A percentile compares a stretch with the other conserved stretches of the same genome.
Conservation (phyloP, 2,113 vertebrate genomes). For the Alectura lathami region DNA sequence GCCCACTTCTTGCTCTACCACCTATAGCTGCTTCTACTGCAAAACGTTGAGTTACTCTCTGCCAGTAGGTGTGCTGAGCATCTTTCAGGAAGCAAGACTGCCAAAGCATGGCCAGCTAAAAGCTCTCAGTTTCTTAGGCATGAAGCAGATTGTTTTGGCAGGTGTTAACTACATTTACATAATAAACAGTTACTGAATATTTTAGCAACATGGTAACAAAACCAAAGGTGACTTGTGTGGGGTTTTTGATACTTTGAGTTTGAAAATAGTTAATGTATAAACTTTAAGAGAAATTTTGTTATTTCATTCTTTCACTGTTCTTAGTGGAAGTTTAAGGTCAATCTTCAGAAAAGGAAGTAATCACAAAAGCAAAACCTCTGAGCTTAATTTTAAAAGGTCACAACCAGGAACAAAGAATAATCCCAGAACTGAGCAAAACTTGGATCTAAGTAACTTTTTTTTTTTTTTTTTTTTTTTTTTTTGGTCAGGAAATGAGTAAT, state of each 20-base stretch:
- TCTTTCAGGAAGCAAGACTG: rapidly evolving
- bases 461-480: background rate
- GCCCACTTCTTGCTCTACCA: background rate
- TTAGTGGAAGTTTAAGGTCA: background rate
- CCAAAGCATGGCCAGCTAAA: rapidly evolving
- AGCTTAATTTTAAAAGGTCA: background rate
- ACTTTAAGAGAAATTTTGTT: background rate
- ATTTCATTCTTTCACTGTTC: background rate
- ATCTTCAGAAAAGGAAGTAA: background rate
- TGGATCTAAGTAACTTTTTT: background rate
- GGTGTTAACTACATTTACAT: background rate
- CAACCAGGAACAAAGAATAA: background rate
- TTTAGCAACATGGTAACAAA: background rate
- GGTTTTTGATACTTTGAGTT: background rate
- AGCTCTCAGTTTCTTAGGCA: rapidly evolving
- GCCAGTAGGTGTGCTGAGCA: rapidly evolving
- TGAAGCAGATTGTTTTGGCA: background rate
- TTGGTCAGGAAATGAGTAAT: background rate
- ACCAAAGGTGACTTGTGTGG: background rate
- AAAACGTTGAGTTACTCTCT: background rate
- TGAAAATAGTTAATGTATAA: background rate
- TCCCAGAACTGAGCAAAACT: background rate
- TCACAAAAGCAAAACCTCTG: background rate
- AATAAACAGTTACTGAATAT: background rate
- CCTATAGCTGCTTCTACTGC: background rate